These are phyloP conservation scores for Emmelina monodactyla DNA, from an alignment of 2,888 invertebrate genomes.

Conservation along the genomic window DNA sequence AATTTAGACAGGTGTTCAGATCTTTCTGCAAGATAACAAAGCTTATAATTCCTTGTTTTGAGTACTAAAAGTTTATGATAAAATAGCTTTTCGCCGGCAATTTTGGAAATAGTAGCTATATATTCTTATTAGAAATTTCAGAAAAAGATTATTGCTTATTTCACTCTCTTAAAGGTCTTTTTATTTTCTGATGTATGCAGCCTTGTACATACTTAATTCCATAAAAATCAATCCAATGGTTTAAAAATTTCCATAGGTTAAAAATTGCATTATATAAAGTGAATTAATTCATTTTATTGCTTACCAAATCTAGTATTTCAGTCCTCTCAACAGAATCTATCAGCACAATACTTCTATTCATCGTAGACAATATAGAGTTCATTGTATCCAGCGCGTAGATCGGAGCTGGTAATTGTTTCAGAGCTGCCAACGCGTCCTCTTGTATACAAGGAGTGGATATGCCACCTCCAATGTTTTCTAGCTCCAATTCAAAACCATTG, in stretches of 20 bases:
- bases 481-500: conserved; percentile 28
- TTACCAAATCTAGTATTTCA: conserved; percentile 36
- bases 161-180: no score
- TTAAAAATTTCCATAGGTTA: not conserved
- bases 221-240: no score
- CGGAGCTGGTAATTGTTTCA: conserved; percentile 48
- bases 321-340: conserved; percentile 23
- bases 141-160: no score
- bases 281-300: conserved; percentile 4
- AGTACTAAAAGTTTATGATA: no score
- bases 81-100: no score
- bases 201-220: no score
- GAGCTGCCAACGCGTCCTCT: conserved; percentile 31
- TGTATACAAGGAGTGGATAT: conserved; percentile 5
- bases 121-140: no score
- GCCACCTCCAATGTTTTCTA: conserved; percentile 27
- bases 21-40: conserved; percentile 45
- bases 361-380: conserved; percentile 32
- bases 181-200: no score
- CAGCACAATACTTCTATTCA: conserved; percentile 33
- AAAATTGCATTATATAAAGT: not conserved
- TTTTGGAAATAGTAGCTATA: no score
- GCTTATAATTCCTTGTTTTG: no score
- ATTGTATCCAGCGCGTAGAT: conserved; percentile 42
- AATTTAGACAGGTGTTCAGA: conserved; percentile 43